phyloP scores from a whole-genome alignment of 2,113 vertebrate species.

The Dendrocopos noguchii region DNA sequence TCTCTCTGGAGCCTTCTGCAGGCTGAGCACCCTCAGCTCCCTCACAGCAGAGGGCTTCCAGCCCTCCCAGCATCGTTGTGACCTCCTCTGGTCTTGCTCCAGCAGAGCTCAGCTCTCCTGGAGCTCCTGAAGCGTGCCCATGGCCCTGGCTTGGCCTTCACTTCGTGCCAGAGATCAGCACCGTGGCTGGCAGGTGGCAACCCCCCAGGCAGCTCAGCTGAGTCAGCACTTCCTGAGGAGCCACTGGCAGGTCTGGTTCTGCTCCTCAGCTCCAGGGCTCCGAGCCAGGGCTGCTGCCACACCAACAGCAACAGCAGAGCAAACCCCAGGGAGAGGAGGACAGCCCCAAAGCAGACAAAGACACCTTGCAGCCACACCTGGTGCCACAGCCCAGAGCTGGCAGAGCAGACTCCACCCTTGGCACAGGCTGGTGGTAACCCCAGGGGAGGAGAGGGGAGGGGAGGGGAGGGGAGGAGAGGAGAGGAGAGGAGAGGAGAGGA shows the following conservation, averaged over 20 bases:
- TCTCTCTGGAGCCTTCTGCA: no score
- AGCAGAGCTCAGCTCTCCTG: neutral
- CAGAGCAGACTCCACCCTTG: neutral
- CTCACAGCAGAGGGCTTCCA: no score
- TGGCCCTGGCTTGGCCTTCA: neutral
- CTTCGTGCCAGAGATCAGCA: neutral
- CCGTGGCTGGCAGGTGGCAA: neutral
- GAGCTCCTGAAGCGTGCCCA: neutral
- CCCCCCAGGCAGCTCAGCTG: rapidly evolving
- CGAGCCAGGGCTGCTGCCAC: rapidly evolving
- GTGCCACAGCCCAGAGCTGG: neutral
- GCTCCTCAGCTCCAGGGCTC: neutral
- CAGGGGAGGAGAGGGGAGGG: neutral
- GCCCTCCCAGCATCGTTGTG: no score
- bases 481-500: no score
- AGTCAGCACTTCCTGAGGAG: neutral
- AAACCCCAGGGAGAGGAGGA: neutral
- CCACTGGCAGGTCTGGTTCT: conserved; percentile 3
- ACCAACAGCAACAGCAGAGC: neutral
- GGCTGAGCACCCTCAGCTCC: no score
- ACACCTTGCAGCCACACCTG: neutral
- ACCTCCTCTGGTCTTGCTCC: no score
- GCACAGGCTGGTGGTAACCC: neutral
- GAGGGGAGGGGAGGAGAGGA: no score
- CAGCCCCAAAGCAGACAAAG: neutral